phyloP scores from a whole-genome alignment of 2,113 vertebrate genomes.

The Serilophus lunatus region DNA sequence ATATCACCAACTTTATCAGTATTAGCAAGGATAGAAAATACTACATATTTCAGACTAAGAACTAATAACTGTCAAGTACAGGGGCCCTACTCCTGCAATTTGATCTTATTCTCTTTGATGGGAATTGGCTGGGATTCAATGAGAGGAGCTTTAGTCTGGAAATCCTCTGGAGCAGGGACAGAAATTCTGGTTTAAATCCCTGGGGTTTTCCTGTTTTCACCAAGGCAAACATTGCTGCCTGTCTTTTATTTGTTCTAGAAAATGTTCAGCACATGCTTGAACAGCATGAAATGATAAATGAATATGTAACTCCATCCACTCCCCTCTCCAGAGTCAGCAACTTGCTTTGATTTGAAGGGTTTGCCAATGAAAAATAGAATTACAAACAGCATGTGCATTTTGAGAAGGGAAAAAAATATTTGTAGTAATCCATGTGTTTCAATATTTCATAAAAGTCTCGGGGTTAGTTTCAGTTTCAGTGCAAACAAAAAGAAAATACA shows the following conservation, averaged over 20 bases:
- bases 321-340: not conserved
- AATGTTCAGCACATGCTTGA: not conserved
- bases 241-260: not conserved
- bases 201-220: not conserved
- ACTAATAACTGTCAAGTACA: not conserved
- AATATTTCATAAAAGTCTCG: not conserved
- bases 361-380: not conserved
- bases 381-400: not conserved
- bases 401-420: not conserved
- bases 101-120: not conserved
- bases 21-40: not conserved
- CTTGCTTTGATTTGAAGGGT: not conserved
- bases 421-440: not conserved
- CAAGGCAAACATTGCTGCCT: not conserved
- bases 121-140: not conserved
- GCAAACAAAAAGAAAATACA: not conserved
- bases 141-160: not conserved
- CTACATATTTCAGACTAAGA: not conserved
- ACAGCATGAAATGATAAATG: not conserved
- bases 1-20: not conserved
- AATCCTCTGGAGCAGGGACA: not conserved
- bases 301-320: not conserved
- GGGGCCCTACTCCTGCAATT: not conserved
- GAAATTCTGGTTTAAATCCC: not conserved
- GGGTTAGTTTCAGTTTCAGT: not conserved